Conservation (phyloP, 2,113 vertebrate genomes). For the Polyodon spathula region DNA sequence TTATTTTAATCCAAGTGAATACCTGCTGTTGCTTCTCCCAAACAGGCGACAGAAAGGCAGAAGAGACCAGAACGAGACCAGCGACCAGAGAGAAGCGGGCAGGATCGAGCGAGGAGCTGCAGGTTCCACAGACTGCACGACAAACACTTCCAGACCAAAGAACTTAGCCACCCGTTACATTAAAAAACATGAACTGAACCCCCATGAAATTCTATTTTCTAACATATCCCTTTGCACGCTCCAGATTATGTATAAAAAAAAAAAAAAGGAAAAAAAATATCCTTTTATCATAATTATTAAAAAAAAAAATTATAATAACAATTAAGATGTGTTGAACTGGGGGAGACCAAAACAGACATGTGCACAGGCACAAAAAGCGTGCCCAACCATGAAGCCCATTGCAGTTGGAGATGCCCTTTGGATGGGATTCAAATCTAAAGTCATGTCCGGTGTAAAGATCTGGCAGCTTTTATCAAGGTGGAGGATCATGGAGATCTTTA, state of each 20-base stretch:
- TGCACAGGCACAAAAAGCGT: background rate
- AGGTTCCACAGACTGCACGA: slow-evolving; percentile 41
- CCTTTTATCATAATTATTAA: slow-evolving; percentile 35
- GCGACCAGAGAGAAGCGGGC: slow-evolving; percentile 25
- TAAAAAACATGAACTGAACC: slow-evolving; percentile 38
- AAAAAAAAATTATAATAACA: no score
- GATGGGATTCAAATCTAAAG: background rate
- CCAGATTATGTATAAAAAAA: slow-evolving; percentile 56
- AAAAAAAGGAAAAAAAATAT: slow-evolving; percentile 25
- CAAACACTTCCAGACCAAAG: slow-evolving; percentile 52
- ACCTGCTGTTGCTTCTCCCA: background rate
- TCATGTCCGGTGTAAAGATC: background rate
- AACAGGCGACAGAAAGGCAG: slow-evolving; percentile 21
- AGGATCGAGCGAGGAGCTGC: slow-evolving; percentile 26
- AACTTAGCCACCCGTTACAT: slow-evolving; percentile 46
- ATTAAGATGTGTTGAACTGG: background rate
- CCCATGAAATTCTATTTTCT: slow-evolving; percentile 51
- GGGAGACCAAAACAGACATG: background rate
- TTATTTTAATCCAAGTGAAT: background rate
- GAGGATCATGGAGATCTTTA: background rate
- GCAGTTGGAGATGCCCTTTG: background rate
- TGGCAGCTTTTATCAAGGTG: background rate
- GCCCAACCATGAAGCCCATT: background rate
- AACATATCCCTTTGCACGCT: slow-evolving; percentile 59
- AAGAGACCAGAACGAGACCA: slow-evolving; percentile 17